Evolutionary conservation across 37 sponge, comb jelly and placozoan species (phyloP).

Genomic region (Cladorhizidae sp.): DNA sequence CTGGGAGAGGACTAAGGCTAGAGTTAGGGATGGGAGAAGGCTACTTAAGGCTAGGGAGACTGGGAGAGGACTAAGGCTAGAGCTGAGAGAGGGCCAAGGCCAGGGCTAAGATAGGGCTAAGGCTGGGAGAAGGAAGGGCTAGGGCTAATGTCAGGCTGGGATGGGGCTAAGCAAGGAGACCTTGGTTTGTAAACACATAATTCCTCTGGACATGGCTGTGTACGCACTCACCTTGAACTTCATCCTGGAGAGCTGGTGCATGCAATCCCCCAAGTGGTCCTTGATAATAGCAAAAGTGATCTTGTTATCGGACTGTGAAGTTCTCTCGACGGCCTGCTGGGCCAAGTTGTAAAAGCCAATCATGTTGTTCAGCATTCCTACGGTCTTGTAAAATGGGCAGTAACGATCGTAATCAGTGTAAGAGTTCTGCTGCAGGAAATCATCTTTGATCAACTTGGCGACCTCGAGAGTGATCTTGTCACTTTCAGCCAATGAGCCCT

Average conservation of each 20-base stretch:
- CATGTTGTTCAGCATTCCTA: conserved; percentile 95
- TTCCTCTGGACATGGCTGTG: too few species aligned
- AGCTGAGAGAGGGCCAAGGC: too few species aligned
- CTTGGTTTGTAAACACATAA: too few species aligned
- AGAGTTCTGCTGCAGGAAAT: conserved; percentile 98
- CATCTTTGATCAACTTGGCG: conserved; percentile 97
- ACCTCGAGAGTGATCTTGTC: conserved; percentile 97
- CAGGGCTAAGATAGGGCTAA: too few species aligned
- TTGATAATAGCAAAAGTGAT: conserved; percentile 94
- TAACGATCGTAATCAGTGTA: conserved; percentile 93
- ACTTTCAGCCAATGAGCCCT: conserved; percentile 95
- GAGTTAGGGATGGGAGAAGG: too few species aligned
- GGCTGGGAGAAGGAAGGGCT: too few species aligned
- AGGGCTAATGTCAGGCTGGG: too few species aligned
- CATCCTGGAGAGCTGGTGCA: conserved; percentile 96
- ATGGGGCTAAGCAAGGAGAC: too few species aligned
- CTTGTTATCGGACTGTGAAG: conserved; percentile 92
- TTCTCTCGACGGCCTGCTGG: conserved; percentile 91
- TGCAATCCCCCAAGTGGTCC: conserved; percentile 75
- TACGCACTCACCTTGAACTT: conserved; percentile 94
- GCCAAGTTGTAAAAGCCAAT: conserved; percentile 92
- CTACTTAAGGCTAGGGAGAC: too few species aligned
- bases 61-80: too few species aligned
- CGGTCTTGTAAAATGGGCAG: conserved; percentile 99
- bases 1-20: too few species aligned